Base-by-base conservation (phyloP, 2,888 invertebrate genomes). In the Onchidella celtica region DNA sequence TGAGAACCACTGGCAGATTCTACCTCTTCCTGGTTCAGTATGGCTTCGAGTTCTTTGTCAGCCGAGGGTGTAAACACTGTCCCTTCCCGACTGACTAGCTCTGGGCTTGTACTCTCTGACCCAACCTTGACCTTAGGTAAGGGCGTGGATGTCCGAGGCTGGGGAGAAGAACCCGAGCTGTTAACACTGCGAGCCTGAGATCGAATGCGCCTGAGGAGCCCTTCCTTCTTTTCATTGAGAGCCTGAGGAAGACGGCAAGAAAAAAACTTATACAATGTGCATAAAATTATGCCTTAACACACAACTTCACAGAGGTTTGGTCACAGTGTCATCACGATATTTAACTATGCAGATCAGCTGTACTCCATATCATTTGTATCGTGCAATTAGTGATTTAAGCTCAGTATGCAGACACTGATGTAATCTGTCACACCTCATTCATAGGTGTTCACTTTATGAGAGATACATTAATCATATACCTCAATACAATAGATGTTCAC, bases 31-130 rank as follows among this genome's bases (percentile, higher is more conserved):
- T 87, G 87, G 6, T 81, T 82, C 66, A 91, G 78, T 14, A 91
- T 88, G 24, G 86, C 88, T 63, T 89, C 88, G 14, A 91, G 85
- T 79, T 91, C 90, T 78, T 89, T 87, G 80, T 91, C 90, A 68
- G 89, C 89, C 21, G 88, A 86, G 1, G 88, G 88, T 38, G 90
- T 88, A 81, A 89, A 89, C 14, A 87, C 83, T 14, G 84, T 86
- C 2, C 84, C 87, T 63, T 89, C 87, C 32, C 88, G 78, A 68
- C 87, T 85, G 34, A 80, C 3, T 0, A 83, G 86, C n/a, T 88
- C 87, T 14, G 89, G 88, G 11, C 86, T 86, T 6, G 78, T 77
- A 24, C 72, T 47, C 6, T 69, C 40, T 21, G 69, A 74, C 38
- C 3, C 38, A 61, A 32, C 36, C 79, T 66, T 73, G 0, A 66